These are phyloP conservation scores for Oreohelix idahoensis DNA, from an alignment of 1,140 invertebrate genomes.

Conservation along the genomic window DNA sequence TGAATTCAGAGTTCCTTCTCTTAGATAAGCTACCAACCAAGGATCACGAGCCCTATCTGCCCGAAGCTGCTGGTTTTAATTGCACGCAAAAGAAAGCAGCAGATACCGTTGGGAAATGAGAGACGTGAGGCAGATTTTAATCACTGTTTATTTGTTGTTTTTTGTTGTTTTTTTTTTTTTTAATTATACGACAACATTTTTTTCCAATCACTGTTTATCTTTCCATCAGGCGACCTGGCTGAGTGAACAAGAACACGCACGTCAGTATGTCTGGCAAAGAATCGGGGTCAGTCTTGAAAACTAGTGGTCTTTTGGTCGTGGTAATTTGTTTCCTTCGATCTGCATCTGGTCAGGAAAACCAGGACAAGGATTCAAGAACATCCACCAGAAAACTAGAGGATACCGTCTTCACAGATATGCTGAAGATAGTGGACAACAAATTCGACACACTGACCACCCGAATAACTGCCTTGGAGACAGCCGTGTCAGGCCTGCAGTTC, in stretches of 20 bases:
- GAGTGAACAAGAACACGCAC: neutral
- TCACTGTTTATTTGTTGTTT: too few species aligned
- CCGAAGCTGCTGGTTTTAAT: too few species aligned
- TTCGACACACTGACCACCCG: conserved; percentile 56
- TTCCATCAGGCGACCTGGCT: neutral
- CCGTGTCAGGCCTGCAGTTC: conserved; percentile 51
- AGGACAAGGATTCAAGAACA: neutral
- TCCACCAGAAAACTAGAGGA: conserved; percentile 43
- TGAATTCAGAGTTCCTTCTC: too few species aligned
- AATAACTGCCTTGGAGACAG: conserved; percentile 48
- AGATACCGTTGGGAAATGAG: too few species aligned
- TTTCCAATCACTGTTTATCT: too few species aligned
- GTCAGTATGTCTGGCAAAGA: neutral
- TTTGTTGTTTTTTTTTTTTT: too few species aligned
- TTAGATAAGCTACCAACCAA: too few species aligned
- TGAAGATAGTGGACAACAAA: conserved; percentile 54
- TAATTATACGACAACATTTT: too few species aligned
- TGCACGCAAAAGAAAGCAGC: too few species aligned
- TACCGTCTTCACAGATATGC: conserved; percentile 45
- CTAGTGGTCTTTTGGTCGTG: neutral
- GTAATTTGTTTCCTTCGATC: neutral
- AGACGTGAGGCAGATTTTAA: too few species aligned
- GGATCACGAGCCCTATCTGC: too few species aligned
- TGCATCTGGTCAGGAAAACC: neutral
- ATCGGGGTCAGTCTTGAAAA: neutral